Conservation (phyloP, 2,113 vertebrate genomes). For the Bufo gargarizans region DNA sequence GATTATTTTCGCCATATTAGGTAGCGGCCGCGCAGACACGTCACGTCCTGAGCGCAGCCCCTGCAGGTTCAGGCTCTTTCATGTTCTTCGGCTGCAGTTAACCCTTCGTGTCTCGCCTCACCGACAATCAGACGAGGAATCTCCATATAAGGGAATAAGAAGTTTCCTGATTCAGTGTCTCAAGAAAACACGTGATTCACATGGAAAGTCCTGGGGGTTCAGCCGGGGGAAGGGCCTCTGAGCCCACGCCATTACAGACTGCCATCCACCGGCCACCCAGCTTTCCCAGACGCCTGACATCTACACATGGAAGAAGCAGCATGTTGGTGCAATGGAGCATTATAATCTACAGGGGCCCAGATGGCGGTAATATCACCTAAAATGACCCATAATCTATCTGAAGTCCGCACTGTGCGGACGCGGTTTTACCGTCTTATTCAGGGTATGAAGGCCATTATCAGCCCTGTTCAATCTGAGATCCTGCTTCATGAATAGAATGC, state of each 20-base stretch:
- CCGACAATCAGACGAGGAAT: neutral
- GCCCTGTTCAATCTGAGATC: too few relatives aligned
- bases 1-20: slow-evolving; percentile 9
- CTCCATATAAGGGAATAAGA: neutral
- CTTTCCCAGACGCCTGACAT: too few relatives aligned
- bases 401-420: neutral
- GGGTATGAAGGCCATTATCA: too few relatives aligned
- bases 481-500: neutral
- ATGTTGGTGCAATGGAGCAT: neutral
- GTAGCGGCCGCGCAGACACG: neutral
- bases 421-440: too few relatives aligned
- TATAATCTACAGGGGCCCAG: neutral
- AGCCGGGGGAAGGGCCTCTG: neutral
- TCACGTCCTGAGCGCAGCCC: neutral
- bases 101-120: neutral
- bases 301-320: neutral
- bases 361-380: neutral
- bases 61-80: slow-evolving; percentile 11
- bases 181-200: neutral
- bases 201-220: neutral
- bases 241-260: neutral
- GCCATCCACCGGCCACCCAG: neutral
- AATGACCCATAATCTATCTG: neutral
- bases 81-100: neutral
- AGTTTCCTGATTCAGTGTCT: neutral